Base-by-base conservation (phyloP, 2,797 vertebrate species). In the Bradypodion ventrale region DNA sequence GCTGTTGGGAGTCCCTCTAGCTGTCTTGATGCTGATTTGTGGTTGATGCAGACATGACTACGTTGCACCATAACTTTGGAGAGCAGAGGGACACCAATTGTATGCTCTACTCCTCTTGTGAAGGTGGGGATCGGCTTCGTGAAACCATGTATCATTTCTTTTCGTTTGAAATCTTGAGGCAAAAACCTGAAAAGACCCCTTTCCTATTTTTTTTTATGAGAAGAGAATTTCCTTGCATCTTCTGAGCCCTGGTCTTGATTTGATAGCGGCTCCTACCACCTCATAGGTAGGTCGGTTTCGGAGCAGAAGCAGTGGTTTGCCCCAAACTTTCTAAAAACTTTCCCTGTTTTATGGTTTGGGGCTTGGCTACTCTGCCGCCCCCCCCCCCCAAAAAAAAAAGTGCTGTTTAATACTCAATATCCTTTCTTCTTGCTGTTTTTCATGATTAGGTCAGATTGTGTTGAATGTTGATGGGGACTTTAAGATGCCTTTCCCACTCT, bases 51-150 rank as follows among this genome's bases (percentile, higher is more conserved):
- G 29, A 59, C 32, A 46, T 40, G 84, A 72, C 16, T 63, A 56
- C 59, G 81, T 82, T 85, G 74, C 84, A 76, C 52, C 74, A 40
- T 76, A 63, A 82, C 35, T 25, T 21, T 25, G 4, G 40, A 35
- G 32, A 35, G 32, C 19, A 32, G 66, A 35, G 10, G 35, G 35
- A 37, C 40, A 40, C 35, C 15, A 12, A 44, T 83, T 82, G 79
- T 63, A 37, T 62, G 19, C 42, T 7, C n/a, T 27, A 40, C 69
- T 65, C 76, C 10, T 40, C 76, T 62, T 10, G 40, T 46, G 12
- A 59, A 40, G 4, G 52, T 27, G 42, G 27, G 52, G 12, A 63
- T 85, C 74, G 77, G 79, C 40, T 85, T 35, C 62, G 65, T n/a
- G 15, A 77, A 85, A 85, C 65, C 4, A 35, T 40, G 27, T 82